Conservation (phyloP, 2,888 invertebrate genomes). For the Aphrophora alni region DNA sequence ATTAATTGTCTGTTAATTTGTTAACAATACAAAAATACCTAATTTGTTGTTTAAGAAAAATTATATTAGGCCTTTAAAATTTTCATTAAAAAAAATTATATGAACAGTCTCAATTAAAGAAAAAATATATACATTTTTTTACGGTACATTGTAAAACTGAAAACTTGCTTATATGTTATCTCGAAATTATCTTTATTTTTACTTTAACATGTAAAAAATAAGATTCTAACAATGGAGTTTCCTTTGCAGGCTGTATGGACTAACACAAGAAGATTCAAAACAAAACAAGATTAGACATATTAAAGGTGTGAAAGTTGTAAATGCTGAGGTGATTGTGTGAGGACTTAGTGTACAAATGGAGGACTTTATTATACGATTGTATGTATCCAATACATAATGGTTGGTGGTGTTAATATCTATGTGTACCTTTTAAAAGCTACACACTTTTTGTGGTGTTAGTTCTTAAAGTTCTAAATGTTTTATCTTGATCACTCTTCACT, state of each 20-base stretch:
- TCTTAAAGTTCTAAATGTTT: neutral
- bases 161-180: no score
- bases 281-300: neutral
- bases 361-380: neutral
- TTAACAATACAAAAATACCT: no score
- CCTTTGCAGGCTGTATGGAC: neutral
- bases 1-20: no score
- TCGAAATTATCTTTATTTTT: no score
- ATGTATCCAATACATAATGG: neutral
- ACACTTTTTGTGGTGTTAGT: neutral
- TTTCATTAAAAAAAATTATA: no score
- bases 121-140: no score
- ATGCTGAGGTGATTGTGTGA: neutral
- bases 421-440: neutral
- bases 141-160: no score
- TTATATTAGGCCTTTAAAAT: no score
- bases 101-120: no score
- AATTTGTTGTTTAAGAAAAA: no score
- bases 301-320: conserved; percentile 2
- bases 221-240: neutral
- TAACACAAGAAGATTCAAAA: neutral
- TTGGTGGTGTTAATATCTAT: neutral
- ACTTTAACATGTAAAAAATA: neutral
- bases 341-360: neutral
- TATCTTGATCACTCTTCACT: neutral